Percentiles rank a stretch among this genome's conserved stretches.
Conservation (phyloP, 2,113 vertebrate genomes). For the Aegithalos caudatus region DNA sequence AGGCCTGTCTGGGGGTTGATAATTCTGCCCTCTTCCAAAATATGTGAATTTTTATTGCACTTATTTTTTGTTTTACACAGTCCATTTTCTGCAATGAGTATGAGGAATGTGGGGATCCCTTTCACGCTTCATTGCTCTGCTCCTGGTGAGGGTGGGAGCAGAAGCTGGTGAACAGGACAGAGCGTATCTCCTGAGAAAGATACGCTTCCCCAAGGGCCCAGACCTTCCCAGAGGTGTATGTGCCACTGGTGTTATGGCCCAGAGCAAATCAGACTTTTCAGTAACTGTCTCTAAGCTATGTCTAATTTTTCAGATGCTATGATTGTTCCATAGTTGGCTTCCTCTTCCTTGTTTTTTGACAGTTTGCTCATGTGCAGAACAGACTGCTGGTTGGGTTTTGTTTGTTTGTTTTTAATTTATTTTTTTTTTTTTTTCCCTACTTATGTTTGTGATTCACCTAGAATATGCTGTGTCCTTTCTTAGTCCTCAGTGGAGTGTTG, state of each 20-base stretch:
- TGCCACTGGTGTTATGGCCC: accelerated
- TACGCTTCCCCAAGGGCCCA: not conserved
- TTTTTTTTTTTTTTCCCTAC: not conserved
- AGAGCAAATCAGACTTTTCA: not conserved
- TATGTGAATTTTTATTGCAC: not conserved
- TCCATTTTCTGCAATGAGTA: not conserved
- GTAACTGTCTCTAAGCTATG: not conserved
- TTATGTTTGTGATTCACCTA: not conserved
- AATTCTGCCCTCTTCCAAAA: not conserved
- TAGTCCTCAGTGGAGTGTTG: not conserved
- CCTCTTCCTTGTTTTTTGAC: not conserved
- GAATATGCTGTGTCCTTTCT: not conserved
- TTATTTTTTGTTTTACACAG: not conserved
- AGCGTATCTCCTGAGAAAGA: not conserved
- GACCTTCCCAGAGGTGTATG: not conserved
- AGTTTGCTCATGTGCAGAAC: not conserved
- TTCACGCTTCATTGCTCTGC: not conserved
- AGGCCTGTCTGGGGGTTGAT: not conserved
- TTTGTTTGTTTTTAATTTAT: not conserved
- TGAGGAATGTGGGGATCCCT: not conserved
- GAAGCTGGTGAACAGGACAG: not conserved
- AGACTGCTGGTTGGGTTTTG: not conserved
- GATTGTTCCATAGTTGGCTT: not conserved
- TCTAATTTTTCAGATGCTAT: not conserved
- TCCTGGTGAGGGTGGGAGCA: not conserved